Percentiles rank a stretch among this genome's conserved stretches.
These are phyloP conservation scores for Rhineura floridana DNA, from an alignment of 2,113 vertebrate species.

Conservation along the genomic window DNA sequence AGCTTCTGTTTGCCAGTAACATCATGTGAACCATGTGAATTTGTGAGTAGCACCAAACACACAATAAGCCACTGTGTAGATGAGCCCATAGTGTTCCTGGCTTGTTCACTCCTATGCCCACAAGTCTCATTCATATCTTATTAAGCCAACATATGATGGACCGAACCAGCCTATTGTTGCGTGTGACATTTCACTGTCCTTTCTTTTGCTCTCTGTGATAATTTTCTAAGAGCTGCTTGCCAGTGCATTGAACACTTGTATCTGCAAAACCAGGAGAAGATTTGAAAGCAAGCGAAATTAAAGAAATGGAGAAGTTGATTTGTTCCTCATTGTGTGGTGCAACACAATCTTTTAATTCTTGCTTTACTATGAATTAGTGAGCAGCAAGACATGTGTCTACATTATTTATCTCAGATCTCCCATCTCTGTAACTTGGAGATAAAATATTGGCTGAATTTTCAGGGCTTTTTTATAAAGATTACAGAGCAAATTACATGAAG, in stretches of 20 bases:
- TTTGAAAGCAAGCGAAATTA: not conserved
- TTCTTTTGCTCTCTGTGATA: constrained; percentile 30
- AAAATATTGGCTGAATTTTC: not conserved
- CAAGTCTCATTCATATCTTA: not conserved
- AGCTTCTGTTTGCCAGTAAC: too few relatives aligned
- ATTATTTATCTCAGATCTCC: not conserved
- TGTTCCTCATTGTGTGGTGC: not conserved
- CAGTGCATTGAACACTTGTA: not conserved
- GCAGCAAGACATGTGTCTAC: too few relatives aligned
- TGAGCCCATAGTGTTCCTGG: too few relatives aligned
- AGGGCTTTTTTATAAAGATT: not conserved
- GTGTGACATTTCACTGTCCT: not conserved
- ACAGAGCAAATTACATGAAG: not conserved
- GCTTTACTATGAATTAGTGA: not conserved
- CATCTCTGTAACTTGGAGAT: not conserved
- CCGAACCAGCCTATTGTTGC: not conserved
- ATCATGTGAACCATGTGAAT: too few relatives aligned
- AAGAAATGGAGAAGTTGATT: not conserved
- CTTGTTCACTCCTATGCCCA: not conserved
- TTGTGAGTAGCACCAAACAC: too few relatives aligned
- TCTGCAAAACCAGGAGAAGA: constrained; percentile 4
- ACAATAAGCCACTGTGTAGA: too few relatives aligned
- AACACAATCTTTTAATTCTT: not conserved
- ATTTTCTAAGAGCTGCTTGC: constrained; percentile 6
- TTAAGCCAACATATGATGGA: not conserved